Conservation (phyloP, 2,797 vertebrate genomes). For the Limnodromus scolopaceus region DNA sequence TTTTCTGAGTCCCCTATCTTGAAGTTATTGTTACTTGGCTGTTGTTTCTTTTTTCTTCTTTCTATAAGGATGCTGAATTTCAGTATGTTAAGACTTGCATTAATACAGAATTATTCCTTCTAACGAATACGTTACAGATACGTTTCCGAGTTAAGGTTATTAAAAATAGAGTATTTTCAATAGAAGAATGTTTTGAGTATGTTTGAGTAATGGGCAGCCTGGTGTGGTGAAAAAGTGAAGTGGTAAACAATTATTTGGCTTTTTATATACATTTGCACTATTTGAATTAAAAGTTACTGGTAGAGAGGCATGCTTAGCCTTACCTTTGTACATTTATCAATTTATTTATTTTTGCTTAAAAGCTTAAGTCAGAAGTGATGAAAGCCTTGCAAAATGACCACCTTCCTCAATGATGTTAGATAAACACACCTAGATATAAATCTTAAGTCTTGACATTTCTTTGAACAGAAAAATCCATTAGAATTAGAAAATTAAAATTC, state of each 20-base stretch:
- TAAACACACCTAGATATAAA: not conserved
- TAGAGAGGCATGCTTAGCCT: not conserved
- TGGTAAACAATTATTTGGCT: not conserved
- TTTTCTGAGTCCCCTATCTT: not conserved
- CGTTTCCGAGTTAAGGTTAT: not conserved
- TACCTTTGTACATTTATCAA: not conserved
- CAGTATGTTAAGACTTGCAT: not conserved
- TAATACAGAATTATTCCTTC: not conserved
- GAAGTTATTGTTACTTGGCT: not conserved
- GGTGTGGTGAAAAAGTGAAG: not conserved
- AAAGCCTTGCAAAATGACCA: not conserved
- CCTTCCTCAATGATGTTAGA: not conserved
- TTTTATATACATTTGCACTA: not conserved
- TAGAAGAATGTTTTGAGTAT: not conserved
- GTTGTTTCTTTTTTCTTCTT: not conserved
- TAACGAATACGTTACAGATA: not conserved
- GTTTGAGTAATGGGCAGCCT: not conserved
- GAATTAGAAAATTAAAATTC: not conserved
- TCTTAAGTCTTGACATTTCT: not conserved
- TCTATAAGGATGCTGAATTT: not conserved
- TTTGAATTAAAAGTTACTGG: not conserved
- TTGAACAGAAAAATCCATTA: not conserved
- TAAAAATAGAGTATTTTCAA: not conserved
- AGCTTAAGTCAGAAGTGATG: not conserved
- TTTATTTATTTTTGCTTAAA: not conserved